Evolutionary conservation across 2,113 vertebrate species (phyloP).

Genomic region (Esox niger): DNA sequence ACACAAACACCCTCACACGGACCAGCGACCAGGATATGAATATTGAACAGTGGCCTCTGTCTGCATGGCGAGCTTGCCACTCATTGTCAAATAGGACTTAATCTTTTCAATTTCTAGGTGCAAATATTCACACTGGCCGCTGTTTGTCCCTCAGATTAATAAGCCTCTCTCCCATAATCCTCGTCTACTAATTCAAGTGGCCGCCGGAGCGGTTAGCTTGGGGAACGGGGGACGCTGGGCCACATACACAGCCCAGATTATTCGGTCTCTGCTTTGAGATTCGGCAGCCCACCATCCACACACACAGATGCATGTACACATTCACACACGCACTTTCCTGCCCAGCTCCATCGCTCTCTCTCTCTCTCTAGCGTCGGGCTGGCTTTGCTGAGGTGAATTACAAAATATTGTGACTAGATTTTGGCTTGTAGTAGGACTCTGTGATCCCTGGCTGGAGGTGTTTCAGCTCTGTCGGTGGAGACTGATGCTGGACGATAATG

Average conservation of each 20-base stretch:
- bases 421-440: background rate
- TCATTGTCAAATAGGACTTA: conserved; percentile 99
- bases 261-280: conserved; percentile 28
- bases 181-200: conserved; percentile 99
- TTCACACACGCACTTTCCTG: no score
- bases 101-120: conserved; percentile 99
- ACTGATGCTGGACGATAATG: background rate
- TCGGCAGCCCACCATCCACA: conserved; percentile 15
- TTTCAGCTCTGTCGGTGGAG: background rate
- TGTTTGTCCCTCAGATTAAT: conserved; percentile 99
- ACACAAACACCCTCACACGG: conserved; percentile 4
- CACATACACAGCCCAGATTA: conserved; percentile 83
- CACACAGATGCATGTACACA: background rate
- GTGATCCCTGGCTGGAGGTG: background rate
- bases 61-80: conserved; percentile 89
- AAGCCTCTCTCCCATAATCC: conserved; percentile 96
- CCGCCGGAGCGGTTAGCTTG: conserved; percentile 80
- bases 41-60: conserved; percentile 99
- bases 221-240: conserved; percentile 77
- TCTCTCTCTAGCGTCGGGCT: background rate
- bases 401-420: background rate
- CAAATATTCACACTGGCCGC: conserved; percentile 99
- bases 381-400: background rate
- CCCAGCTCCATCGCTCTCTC: conserved; percentile 6
- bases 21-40: conserved; percentile 85